These are phyloP conservation scores for Rhyacophila evoluta DNA, from an alignment of 2,888 invertebrate species.

Conservation along the genomic window DNA sequence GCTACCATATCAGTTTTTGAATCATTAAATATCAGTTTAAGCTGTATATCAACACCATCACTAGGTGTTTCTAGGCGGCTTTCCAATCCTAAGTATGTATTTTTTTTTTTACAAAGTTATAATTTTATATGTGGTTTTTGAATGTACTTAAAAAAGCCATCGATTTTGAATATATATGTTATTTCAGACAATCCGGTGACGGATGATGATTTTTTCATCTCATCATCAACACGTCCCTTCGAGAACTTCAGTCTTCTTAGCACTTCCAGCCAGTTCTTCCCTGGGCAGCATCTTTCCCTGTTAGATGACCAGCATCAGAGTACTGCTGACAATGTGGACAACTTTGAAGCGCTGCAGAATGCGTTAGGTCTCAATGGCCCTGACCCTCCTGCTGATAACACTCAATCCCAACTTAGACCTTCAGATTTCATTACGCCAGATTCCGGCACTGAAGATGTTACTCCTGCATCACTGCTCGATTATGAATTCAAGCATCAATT, in stretches of 20 bases:
- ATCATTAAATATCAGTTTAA: too few relatives aligned
- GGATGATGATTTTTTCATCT: slow-evolving; percentile 80
- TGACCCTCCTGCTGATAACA: slow-evolving; percentile 46
- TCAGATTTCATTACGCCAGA: slow-evolving; percentile 72
- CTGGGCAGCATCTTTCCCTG: slow-evolving; percentile 67
- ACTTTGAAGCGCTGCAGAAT: slow-evolving; percentile 39
- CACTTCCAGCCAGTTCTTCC: slow-evolving; percentile 78
- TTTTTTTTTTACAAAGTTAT: too few relatives aligned
- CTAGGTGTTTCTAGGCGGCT: too few relatives aligned
- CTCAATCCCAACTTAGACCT: slow-evolving; percentile 58
- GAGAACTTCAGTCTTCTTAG: slow-evolving; percentile 71
- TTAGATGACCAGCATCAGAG: slow-evolving; percentile 56
- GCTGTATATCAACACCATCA: too few relatives aligned
- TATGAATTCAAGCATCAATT: slow-evolving; percentile 54
- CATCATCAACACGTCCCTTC: slow-evolving; percentile 80
- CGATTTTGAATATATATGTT: too few relatives aligned
- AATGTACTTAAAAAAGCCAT: too few relatives aligned
- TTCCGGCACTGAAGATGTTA: slow-evolving; percentile 74
- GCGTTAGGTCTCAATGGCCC: background rate
- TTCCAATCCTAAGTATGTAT: too few relatives aligned
- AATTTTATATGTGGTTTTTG: too few relatives aligned
- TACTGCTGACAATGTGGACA: slow-evolving; percentile 55
- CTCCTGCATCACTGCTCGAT: slow-evolving; percentile 63
- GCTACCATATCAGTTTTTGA: too few relatives aligned
- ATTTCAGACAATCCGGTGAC: slow-evolving; percentile 63